These are phyloP conservation scores for Phoxinus phoxinus DNA, from an alignment of 2,113 vertebrate species.

Conservation along the genomic window DNA sequence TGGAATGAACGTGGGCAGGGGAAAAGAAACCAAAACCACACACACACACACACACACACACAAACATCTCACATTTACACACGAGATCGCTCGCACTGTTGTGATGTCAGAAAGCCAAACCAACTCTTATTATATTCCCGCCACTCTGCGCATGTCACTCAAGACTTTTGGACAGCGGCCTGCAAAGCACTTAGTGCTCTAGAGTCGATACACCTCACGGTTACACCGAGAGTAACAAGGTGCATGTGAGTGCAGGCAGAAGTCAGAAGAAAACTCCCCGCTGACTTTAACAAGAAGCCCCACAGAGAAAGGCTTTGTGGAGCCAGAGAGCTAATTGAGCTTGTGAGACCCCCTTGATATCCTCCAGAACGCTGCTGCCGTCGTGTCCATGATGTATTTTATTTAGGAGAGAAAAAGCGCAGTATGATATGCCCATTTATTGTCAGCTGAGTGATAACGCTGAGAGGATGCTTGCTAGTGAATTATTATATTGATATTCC, in stretches of 20 bases:
- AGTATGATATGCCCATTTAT: not conserved
- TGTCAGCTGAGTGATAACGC: not conserved
- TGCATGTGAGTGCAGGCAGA: conserved; percentile 53
- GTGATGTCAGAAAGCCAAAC: conserved; percentile 40
- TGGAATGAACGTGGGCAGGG: conserved; percentile 33
- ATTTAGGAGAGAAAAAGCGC: conserved; percentile 14
- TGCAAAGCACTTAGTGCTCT: conserved; percentile 56
- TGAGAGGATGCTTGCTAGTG: not conserved
- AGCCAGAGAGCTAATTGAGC: conserved; percentile 43
- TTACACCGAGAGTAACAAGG: conserved; percentile 50
- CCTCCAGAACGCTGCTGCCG: not conserved
- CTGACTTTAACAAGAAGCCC: conserved; percentile 58
- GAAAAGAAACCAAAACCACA: conserved; percentile 50
- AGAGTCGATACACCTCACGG: conserved; percentile 50
- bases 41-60: conserved; percentile 8
- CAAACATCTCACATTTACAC: not conserved
- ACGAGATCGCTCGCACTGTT: not conserved
- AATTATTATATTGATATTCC: conserved; percentile 4
- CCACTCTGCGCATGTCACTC: conserved; percentile 38
- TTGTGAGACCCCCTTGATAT: conserved; percentile 51
- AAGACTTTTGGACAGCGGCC: conserved; percentile 54
- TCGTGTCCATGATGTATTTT: not conserved
- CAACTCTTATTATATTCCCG: conserved; percentile 44
- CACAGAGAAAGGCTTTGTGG: conserved; percentile 39
- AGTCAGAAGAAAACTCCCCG: conserved; percentile 47